These are phyloP conservation scores for Melanitta fusca DNA, from an alignment of 2,797 vertebrate genomes.

Conservation along the genomic window DNA sequence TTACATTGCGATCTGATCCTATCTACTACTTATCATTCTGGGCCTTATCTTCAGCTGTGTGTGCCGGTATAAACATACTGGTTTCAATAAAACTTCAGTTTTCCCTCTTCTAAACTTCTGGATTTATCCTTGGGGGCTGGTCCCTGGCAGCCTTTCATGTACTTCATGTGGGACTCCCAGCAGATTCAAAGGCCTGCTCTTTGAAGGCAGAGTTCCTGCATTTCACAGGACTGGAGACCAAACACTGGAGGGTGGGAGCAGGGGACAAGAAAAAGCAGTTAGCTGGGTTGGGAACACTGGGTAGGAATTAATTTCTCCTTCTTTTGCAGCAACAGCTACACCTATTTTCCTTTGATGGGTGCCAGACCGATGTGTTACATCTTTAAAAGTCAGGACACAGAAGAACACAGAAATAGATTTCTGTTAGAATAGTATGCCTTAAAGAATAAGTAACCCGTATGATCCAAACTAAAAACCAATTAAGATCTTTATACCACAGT, in stretches of 20 bases:
- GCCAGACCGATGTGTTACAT: background rate
- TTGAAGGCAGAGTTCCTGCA: background rate
- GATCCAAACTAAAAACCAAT: conserved; percentile 6
- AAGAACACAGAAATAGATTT: background rate
- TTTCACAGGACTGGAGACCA: background rate
- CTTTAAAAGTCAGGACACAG: background rate
- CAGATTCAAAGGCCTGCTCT: background rate
- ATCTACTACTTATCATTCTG: background rate
- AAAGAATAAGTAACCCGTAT: background rate
- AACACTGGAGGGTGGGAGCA: background rate
- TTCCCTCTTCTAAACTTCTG: background rate
- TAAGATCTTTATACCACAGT: background rate
- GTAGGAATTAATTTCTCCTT: background rate
- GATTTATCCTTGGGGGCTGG: background rate
- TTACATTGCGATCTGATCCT: fast-evolving
- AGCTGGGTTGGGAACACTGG: fast-evolving
- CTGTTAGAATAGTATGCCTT: background rate
- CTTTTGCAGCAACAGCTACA: background rate
- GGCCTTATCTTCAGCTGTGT: background rate
- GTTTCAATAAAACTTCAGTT: background rate
- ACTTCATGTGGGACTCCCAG: background rate
- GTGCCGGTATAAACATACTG: background rate
- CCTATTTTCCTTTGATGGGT: background rate
- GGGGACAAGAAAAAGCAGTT: background rate
- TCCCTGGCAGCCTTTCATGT: background rate